phyloP scores from a whole-genome alignment of 2,888 invertebrate species.

The Acronicta alni region DNA sequence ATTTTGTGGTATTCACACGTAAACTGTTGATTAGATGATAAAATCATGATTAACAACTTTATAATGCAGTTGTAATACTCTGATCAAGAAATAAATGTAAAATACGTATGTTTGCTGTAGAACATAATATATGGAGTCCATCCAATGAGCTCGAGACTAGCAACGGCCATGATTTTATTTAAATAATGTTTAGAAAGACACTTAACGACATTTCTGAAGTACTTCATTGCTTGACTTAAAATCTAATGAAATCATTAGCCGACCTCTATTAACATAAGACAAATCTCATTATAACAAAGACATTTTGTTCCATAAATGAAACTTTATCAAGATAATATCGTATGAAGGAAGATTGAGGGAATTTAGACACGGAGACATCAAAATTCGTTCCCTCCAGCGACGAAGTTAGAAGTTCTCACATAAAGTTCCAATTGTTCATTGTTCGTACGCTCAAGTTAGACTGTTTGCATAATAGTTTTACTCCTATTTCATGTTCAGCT shows the following conservation, averaged over 20 bases:
- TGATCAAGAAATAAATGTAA: no score
- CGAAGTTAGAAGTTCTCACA: constrained; percentile 68
- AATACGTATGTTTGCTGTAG: no score
- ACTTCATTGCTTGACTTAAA: no score
- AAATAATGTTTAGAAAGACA: no score
- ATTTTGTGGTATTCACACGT: constrained; percentile 36
- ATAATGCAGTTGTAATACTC: no score
- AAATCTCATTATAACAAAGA: background rate
- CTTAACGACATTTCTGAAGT: no score
- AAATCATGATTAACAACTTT: constrained; percentile 13
- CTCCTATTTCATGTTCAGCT: constrained; percentile 74
- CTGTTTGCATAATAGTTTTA: constrained; percentile 84
- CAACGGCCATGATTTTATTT: no score
- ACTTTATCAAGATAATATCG: constrained; percentile 30
- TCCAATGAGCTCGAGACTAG: no score
- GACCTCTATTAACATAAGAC: background rate
- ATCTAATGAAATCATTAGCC: no score
- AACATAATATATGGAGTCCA: no score
- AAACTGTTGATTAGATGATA: constrained; percentile 28
- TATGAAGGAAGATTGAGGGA: constrained; percentile 23
- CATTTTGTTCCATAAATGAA: constrained; percentile 13
- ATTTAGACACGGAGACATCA: constrained; percentile 57
- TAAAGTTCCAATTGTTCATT: constrained; percentile 75
- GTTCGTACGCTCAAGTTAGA: constrained; percentile 71
- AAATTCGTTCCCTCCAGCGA: constrained; percentile 61